Evolutionary conservation across 1,140 invertebrate genomes (phyloP), one percentile per base, ranked within the genome.

Genomic region (Heliconius hewitsoni): DNA sequence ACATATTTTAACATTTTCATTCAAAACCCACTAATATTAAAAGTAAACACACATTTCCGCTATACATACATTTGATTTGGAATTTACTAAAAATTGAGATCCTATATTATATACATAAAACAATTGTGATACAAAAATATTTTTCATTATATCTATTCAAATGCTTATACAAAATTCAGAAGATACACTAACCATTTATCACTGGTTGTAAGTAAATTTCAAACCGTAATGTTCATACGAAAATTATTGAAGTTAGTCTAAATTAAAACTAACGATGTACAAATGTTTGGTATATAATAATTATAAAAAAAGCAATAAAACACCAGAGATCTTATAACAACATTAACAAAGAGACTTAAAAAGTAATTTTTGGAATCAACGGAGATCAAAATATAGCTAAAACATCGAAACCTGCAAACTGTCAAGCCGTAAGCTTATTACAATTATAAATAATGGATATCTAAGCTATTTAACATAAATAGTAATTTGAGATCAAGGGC

Each of bases 401-500:
- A 23, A 52, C 57, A 74, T 81, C 72, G 46, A 77, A 80, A 80
- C n/a, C 75, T 72, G 75, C 52, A 74, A 76, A 72, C 73, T 78
- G 76, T 82, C 82, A 66, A 82, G 81, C 83, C 73, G 23, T 73
- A 55, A 76, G 52, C 71, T 73, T 77, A 57, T 76, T 82, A 82
- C 73, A 76, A 60, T 86, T 89, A 90, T 91, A 91, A 90, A 92
- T 93, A 92, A 87, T 82, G 79, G 86, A 87, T 83, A 88, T 85
- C 86, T 89, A 89, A 81, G 87, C 83, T 87, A 87, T 89, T 89
- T 87, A 84, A 90, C 84, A 91, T 91, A 91, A 92, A 92, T 91
- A 93, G 89, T 89, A 93, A 92, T 90, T 91, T 94, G 93, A 94
- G 93, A 94, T 94, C 93, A 94, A 87, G 84, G 87, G 87, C 88